Conservation (phyloP, 2,888 invertebrate genomes). For the Teleiodes luculella region DNA sequence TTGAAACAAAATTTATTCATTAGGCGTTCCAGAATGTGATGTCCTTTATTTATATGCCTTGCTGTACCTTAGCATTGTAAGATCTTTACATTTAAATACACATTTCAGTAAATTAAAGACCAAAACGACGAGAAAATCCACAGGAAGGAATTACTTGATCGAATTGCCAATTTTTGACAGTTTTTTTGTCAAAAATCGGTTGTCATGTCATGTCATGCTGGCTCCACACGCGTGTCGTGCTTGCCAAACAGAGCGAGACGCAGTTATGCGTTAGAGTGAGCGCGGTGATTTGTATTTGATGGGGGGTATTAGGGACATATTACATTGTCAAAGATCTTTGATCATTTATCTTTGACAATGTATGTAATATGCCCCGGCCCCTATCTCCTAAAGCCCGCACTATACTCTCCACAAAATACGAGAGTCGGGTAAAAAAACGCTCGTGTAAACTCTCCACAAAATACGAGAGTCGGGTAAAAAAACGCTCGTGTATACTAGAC, state of each 20-base stretch:
- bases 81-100: constrained; percentile 35
- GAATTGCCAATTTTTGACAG: constrained; percentile 20
- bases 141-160: constrained; percentile 15
- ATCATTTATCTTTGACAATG: too few species aligned
- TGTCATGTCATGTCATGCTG: too few species aligned
- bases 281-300: too few species aligned
- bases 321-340: too few species aligned
- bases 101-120: constrained; percentile 42
- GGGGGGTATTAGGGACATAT: too few species aligned
- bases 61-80: constrained; percentile 43
- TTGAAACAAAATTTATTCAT: constrained; percentile 24
- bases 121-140: constrained; percentile 28
- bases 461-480: neutral
- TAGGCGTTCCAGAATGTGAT: constrained; percentile 13
- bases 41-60: neutral
- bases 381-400: too few species aligned
- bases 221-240: too few species aligned
- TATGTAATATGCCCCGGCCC: too few species aligned
- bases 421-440: neutral
- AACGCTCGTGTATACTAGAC: constrained; percentile 1
- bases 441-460: constrained; percentile 1
- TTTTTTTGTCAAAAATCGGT: neutral
- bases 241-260: too few species aligned
- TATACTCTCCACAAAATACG: neutral
- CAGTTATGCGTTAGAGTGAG: too few species aligned